Conservation (phyloP, 2,888 invertebrate species). For the Polietes domitor region DNA sequence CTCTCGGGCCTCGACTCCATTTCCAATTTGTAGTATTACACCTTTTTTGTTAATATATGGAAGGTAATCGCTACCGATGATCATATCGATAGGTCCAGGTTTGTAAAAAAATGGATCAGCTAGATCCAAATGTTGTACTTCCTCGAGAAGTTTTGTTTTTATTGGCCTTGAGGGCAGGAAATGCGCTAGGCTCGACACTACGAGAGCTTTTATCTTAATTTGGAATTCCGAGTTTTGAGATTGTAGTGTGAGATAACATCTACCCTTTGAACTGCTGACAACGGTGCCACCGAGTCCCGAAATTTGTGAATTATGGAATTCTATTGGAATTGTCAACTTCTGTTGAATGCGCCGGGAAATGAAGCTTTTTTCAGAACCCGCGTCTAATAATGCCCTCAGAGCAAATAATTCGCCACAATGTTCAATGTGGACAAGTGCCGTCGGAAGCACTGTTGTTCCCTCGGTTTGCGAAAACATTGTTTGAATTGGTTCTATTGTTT, state of each 20-base stretch:
- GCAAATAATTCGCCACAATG: not conserved
- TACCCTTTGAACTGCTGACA: not conserved
- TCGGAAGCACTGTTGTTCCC: conserved; percentile 20
- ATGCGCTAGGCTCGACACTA: conserved; percentile 20
- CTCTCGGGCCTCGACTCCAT: no score
- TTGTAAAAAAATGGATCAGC: no score
- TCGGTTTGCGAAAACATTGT: not conserved
- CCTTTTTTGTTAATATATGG: no score
- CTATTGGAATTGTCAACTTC: not conserved
- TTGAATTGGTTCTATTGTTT: not conserved
- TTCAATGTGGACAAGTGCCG: not conserved
- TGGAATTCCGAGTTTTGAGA: not conserved
- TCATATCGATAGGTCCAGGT: no score
- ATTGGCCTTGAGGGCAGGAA: conserved; percentile 21
- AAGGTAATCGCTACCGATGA: no score
- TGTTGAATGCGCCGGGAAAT: not conserved
- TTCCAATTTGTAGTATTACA: no score
- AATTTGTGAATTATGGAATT: not conserved
- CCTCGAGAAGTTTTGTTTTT: no score
- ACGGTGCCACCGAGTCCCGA: not conserved
- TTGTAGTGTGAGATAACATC: not conserved
- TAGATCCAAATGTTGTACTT: no score
- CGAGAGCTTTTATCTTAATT: not conserved
- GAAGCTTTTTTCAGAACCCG: not conserved
- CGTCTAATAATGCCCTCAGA: conserved; percentile 20